A percentile compares a stretch with the other conserved stretches of the same genome.
Conservation (phyloP, 2,797 vertebrate genomes). For the Emys orbicularis region DNA sequence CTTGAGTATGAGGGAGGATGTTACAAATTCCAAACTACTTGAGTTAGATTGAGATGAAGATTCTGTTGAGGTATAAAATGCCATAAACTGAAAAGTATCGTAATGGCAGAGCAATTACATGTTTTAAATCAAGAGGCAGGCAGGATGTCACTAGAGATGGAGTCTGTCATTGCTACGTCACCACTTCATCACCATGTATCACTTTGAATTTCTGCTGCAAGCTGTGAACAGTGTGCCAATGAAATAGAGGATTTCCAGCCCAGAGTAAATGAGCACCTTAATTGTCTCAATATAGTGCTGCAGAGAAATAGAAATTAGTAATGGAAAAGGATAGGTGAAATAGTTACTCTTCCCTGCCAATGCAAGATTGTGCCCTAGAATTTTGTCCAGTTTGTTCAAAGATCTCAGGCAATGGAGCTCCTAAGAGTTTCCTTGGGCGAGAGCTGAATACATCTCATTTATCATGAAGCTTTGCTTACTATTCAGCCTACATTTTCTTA, state of each 20-base stretch:
- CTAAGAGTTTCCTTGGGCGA: not conserved
- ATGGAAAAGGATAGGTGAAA: not conserved
- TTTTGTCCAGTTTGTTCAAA: conserved; percentile 16
- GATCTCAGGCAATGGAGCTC: not conserved
- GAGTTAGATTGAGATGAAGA: no score
- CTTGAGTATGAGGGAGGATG: no score
- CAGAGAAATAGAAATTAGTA: conserved; percentile 2
- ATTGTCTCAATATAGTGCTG: not conserved
- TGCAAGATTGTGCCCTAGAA: not conserved
- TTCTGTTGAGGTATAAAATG: no score
- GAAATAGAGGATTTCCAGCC: conserved; percentile 11
- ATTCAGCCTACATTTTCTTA: not conserved
- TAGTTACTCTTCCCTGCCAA: not conserved
- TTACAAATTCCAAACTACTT: no score
- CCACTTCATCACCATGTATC: no score
- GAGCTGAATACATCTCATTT: not conserved
- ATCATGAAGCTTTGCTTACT: not conserved
- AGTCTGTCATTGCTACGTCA: no score
- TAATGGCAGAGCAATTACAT: no score
- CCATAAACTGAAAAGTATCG: no score
- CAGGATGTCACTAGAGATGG: no score
- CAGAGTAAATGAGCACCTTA: not conserved
- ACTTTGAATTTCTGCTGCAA: conserved; percentile 17
- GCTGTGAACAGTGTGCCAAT: not conserved
- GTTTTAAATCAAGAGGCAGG: no score